These are phyloP conservation scores for Polyodon spathula DNA, from an alignment of 2,113 vertebrate genomes.

Conservation along the genomic window DNA sequence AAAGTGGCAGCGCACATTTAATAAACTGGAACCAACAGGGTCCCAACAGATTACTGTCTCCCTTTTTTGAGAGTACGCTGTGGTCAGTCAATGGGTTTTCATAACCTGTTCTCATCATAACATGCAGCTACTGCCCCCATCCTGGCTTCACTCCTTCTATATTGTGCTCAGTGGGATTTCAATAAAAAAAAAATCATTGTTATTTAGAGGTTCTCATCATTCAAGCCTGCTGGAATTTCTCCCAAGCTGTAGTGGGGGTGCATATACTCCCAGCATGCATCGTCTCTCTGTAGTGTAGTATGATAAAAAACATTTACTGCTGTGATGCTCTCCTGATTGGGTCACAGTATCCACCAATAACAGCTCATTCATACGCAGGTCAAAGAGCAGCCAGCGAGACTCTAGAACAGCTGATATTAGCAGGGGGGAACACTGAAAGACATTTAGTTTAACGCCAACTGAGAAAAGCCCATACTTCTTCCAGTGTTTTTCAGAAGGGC, in stretches of 20 bases:
- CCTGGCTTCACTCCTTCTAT: slow-evolving; percentile 39
- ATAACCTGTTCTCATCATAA: slow-evolving; percentile 42
- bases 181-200: slow-evolving; percentile 31
- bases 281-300: slow-evolving; percentile 49
- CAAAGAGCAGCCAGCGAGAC: too few relatives aligned
- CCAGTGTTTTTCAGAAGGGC: too few relatives aligned
- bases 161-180: slow-evolving; percentile 55
- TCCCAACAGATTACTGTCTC: too few relatives aligned
- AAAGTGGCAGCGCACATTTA: neutral
- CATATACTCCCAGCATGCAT: slow-evolving; percentile 45
- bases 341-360: too few relatives aligned
- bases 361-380: too few relatives aligned
- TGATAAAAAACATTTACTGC: slow-evolving; percentile 36
- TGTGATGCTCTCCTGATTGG: too few relatives aligned
- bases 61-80: too few relatives aligned
- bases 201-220: slow-evolving; percentile 44
- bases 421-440: too few relatives aligned
- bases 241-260: slow-evolving; percentile 44
- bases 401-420: too few relatives aligned
- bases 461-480: too few relatives aligned
- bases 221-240: slow-evolving; percentile 45
- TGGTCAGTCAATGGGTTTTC: neutral
- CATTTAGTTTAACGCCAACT: too few relatives aligned
- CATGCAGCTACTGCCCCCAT: slow-evolving; percentile 25
- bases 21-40: slow-evolving; percentile 1